Evolutionary conservation across 1,140 invertebrate genomes (phyloP), one percentile per base, ranked within the genome.

Genomic region (Zaprionus kolodkinae): DNA sequence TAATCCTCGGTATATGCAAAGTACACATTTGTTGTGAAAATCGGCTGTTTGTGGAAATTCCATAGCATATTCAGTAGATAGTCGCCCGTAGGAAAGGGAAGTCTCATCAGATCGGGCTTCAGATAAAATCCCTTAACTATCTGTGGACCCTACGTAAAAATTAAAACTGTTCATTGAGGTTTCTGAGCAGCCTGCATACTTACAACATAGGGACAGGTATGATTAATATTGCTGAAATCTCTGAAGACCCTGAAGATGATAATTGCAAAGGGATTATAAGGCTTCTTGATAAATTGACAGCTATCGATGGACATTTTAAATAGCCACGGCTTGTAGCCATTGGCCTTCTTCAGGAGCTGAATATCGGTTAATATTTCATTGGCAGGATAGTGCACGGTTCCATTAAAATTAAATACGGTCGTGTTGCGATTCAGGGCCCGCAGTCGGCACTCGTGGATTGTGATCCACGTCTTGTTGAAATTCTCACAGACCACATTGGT

Each of bases 271-370:
- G 67, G 67, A 43, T 70, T 35, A 27, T 56, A 63, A 1, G 59
- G 10, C 17, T 43, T 70, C 13, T 36, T 63, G 0, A 63, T 3
- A 11, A 70, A 70, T 17, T 27, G 36, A 10, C 68, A 70, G 11
- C 4, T 13, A 6, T 70, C 68, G 5, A 70, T 6, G 13, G 35
- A 30, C 2, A n/a, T 5, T 9, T 63, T 70, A 33, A 27, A 55
- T 0, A 62, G 59, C 57, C 68, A 70, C 1, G 59, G 60, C 30
- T 70, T 63, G 13, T 56, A 70, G 5, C 68, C 59, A 15, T 56
- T 70, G 6, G 36, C 68, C 13, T 54, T 55, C 15, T 70, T 40
- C 9, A 70, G 62, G 6, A 70, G 0, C 25, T 48, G 56, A 4
- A n/a, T 12, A n/a, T 17, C 48, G 0, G 12, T 21, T 9, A 38